Evolutionary conservation across 30 jellyfish, hydroid and myxozoan species (phyloP).

Genomic region (Turritopsis dohrnii): DNA sequence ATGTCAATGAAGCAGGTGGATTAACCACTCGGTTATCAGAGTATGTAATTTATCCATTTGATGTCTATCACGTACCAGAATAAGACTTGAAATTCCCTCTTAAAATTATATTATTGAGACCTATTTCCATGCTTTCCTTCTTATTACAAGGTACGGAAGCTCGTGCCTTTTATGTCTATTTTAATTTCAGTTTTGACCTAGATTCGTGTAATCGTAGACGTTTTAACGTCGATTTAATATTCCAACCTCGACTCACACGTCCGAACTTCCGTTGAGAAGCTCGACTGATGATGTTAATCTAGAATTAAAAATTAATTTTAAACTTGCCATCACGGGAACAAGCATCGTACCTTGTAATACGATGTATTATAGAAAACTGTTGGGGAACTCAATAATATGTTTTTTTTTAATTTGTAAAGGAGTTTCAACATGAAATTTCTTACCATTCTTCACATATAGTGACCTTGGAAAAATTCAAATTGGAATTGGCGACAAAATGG

Average conservation of each 20-base stretch:
- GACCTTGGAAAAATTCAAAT: conserved; percentile 74
- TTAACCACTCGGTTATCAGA: conserved; percentile 74
- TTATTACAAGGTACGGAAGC: no score
- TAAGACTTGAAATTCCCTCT: background rate
- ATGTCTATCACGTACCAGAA: background rate
- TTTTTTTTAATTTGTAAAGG: background rate
- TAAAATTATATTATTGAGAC: background rate
- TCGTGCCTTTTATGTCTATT: no score
- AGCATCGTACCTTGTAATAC: no score
- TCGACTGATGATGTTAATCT: background rate
- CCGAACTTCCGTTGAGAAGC: no score
- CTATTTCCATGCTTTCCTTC: no score
- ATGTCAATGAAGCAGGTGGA: conserved; percentile 82
- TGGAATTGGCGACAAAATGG: conserved; percentile 95
- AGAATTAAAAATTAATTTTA: no score
- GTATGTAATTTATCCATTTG: conserved; percentile 32
- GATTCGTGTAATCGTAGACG: no score
- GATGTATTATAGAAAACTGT: no score
- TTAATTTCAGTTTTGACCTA: no score
- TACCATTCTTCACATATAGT: conserved; percentile 25
- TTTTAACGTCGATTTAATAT: no score
- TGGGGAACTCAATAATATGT: background rate
- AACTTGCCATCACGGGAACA: no score
- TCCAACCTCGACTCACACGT: no score
- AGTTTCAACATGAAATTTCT: background rate